A percentile compares a stretch with the other conserved stretches of the same genome.
Conservation (phyloP, 2,888 invertebrate species). For the Cheilosia urbana region DNA sequence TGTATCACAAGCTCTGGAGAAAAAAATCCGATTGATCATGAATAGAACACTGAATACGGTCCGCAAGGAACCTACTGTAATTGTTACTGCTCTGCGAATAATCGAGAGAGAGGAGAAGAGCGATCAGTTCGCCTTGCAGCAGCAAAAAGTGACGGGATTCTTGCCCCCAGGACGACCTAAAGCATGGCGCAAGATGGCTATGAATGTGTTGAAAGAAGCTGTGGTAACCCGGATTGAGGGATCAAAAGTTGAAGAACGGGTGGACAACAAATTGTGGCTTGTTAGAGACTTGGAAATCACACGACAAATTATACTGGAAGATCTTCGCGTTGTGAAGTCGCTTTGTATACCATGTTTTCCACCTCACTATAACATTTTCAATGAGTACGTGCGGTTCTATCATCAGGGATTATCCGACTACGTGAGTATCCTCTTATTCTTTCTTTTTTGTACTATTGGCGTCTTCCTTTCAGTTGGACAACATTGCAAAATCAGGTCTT, state of each 20-base stretch:
- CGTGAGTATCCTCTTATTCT: conserved; percentile 84
- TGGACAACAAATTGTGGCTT: conserved; percentile 97
- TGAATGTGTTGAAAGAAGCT: conserved; percentile 91
- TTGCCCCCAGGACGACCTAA: conserved; percentile 97
- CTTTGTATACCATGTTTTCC: conserved; percentile 97
- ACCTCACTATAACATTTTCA: conserved; percentile 95
- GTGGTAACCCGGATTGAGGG: conserved; percentile 95
- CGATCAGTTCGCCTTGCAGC: conserved; percentile 92
- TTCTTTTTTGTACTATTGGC: not conserved
- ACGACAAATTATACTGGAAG: conserved; percentile 94
- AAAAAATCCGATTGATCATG: conserved; percentile 95
- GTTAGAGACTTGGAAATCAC: conserved; percentile 96
- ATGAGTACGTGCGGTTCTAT: conserved; percentile 96
- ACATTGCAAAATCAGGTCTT: conserved; percentile 93
- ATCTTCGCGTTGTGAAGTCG: conserved; percentile 95
- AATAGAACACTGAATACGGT: conserved; percentile 96
- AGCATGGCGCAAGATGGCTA: conserved; percentile 93
- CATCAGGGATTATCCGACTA: conserved; percentile 93
- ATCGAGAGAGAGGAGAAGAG: conserved; percentile 98
- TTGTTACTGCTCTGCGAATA: conserved; percentile 97
- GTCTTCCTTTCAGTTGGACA: conserved; percentile 87
- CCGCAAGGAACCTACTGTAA: conserved; percentile 95
- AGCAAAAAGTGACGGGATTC: conserved; percentile 89
- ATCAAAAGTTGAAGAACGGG: conserved; percentile 95
- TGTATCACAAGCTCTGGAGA: conserved; percentile 93